Base-by-base conservation (phyloP, 2,113 vertebrate species). In the Toxotes jaculatrix region DNA sequence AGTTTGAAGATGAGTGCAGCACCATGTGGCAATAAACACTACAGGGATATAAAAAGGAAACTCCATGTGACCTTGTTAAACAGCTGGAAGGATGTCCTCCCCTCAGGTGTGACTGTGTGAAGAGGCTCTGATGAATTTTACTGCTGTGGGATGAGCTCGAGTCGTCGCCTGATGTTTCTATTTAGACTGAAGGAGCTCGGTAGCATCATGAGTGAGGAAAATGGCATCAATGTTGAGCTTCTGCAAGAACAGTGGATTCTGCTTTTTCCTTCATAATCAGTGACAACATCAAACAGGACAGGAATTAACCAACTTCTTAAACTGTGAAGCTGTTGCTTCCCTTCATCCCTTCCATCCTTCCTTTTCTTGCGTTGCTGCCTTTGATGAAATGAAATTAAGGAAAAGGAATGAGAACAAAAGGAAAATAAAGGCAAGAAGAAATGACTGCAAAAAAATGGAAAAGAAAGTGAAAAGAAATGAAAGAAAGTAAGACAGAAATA, bases 71-170 rank as follows among this genome's bases (percentile, higher is more conserved):
- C 43, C 17, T 2, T 5, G 13, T 67, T 42, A 43, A 77, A 67
- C 23, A 66, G 43, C 59, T 23, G 55, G 38, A 59, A 9, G 23
- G 42, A 27, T 31, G 65, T 43, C 43, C 10, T 62, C 69, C 62
- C 70, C 47, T 55, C 27, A 45, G 62, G 51, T 67, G 67, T 51
- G 36, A 43, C 60, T 53, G 17, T 53, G 34, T 71, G 67, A 59
- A 42, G 43, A n/a, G 11, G 8, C 38, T 40, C n/a, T 21, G 40
- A 64, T 13, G 32, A 45, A 34, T 69, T 27, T 55, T 1, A 62
- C 56, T n/a, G 32, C 43, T 57, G 57, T 23, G 31, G 71, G 27
- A 74, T n/a, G 23, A 74, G 53, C 55, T 69, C 7, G 2, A 56
- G 21, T 32, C 17, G 13, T 64, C 16, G 19, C 62, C 27, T n/a